Conservation (phyloP, 2,888 invertebrate genomes). For the Conomelus anceps region DNA sequence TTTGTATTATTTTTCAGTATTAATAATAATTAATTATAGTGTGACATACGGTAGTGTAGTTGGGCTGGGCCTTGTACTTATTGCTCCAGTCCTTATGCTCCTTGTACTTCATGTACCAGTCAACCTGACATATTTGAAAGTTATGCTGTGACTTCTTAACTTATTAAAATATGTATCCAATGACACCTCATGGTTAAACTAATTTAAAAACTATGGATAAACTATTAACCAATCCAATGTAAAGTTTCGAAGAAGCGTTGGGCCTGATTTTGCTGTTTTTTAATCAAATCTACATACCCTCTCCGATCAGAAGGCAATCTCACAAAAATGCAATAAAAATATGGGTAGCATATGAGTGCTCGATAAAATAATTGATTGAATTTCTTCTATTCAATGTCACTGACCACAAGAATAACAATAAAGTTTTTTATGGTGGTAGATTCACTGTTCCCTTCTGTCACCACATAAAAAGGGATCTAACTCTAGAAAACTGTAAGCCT, state of each 20-base stretch:
- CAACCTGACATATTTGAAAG: no score
- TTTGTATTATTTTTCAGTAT: no score
- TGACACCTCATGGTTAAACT: no score
- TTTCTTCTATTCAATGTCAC: neutral
- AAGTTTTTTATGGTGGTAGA: neutral
- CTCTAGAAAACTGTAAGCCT: neutral
- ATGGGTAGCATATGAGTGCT: neutral
- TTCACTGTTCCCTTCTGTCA: neutral
- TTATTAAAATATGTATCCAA: no score
- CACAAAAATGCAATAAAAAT: neutral
- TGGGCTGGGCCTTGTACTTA: no score
- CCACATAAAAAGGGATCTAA: neutral
- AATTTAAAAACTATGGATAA: no score
- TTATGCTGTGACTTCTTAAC: no score
- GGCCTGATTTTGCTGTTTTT: neutral
- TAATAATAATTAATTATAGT: no score
- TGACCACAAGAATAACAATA: neutral
- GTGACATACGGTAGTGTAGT: no score
- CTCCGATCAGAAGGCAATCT: neutral
- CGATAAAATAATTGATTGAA: neutral
- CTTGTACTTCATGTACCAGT: no score
- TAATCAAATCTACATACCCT: neutral
- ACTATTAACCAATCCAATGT: no score
- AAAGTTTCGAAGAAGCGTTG: neutral
- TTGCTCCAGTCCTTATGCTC: no score